Evolutionary conservation across 2,797 vertebrate species (phyloP), one percentile per base, ranked within the genome.

Genomic region (Ptychobarbus kaznakovi): DNA sequence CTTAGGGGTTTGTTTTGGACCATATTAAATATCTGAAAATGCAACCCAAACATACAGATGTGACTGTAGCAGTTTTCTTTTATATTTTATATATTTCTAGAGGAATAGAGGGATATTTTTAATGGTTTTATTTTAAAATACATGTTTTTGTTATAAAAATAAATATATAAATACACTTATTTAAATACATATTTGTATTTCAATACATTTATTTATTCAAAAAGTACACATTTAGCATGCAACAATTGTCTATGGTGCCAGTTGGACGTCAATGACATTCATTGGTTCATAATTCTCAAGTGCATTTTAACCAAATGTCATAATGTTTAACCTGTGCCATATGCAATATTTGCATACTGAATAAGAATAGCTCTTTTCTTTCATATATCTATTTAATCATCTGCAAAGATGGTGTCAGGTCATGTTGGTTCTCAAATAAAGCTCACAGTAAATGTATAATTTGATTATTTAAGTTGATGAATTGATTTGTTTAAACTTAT

Each of bases 261-360:
- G 0, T 20, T 58, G 75, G 20, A 49, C 0, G 11, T 56, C 10
- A 53, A 0, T 35, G 73, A 35, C 46, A 51, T 70, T 42, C 11
- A n/a, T 42, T 49, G 44, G n/a, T 73, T 73, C 13, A 46, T n/a
- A 73, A 28, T 56, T 76, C 18, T 56, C 11, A 76, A 61, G 75
- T 61, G 13, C 75, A 42, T 61, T 25, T 13, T 40, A 58, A 40
- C 70, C 6, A 76, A n/a, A 40, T n/a, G 6, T 40, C 51, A 40
- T n/a, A 53, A 75, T 53, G 1, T 56, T 76, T n/a, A 78, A 28
- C 4, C 56, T 44, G 56, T 13, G 0, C 22, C 13, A 61, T 25
- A 25, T 7, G 53, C 8, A 25, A 42, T 25, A 42, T 61, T 61
- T 25, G 76, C 22, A 25, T 25, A 61, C 22, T 16, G 20, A 56